phyloP scores from a whole-genome alignment of 2,888 invertebrate species.

The Orchestes rusci region DNA sequence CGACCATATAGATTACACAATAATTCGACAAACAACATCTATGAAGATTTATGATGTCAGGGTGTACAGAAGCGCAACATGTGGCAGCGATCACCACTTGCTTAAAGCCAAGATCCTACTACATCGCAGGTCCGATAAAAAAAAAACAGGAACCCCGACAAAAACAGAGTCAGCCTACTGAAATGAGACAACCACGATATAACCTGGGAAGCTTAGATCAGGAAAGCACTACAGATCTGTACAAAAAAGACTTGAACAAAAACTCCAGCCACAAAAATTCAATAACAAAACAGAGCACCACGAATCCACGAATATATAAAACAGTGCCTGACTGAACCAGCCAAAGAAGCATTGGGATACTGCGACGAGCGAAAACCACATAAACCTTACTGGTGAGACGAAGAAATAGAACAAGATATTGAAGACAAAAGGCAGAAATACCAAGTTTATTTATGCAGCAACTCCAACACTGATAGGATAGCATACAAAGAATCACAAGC shows the following conservation, averaged over 20 bases:
- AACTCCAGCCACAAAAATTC: background rate
- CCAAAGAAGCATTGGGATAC: background rate
- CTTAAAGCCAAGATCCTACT: too few species aligned
- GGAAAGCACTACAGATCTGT: background rate
- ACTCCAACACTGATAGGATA: too few species aligned
- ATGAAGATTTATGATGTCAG: background rate
- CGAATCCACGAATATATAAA: too few species aligned
- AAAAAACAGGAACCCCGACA: background rate
- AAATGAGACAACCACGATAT: background rate
- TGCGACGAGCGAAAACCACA: background rate
- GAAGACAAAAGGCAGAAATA: too few species aligned
- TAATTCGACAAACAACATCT: background rate
- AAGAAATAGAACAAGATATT: too few species aligned
- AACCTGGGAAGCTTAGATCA: background rate
- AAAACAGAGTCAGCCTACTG: background rate
- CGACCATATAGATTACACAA: background rate
- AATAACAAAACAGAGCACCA: background rate
- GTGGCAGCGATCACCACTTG: conserved; percentile 2
- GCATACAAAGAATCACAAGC: background rate
- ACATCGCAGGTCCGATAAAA: background rate
- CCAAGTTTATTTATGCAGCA: too few species aligned
- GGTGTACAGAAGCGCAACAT: background rate
- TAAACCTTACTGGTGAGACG: too few species aligned
- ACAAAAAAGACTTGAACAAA: background rate
- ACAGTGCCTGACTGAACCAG: background rate